These are phyloP conservation scores for Syritta pipiens DNA, from an alignment of 2,888 invertebrate species.

Conservation along the genomic window DNA sequence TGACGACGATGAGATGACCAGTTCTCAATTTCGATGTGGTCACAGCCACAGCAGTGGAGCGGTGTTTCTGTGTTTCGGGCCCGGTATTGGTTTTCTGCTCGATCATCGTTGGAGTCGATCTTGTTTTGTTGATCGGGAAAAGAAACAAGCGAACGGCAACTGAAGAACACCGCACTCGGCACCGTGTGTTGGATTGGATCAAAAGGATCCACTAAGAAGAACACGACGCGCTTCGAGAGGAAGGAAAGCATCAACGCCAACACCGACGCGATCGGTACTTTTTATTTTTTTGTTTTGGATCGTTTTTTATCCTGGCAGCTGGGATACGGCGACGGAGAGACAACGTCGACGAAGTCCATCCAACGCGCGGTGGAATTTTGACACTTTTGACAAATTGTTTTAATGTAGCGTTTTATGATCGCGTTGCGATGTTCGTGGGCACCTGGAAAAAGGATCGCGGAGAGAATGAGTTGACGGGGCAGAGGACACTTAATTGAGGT, in stretches of 20 bases:
- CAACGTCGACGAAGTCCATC: constrained; percentile 51
- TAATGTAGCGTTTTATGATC: constrained; percentile 71
- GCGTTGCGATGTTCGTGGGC: constrained; percentile 13
- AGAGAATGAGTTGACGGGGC: not conserved
- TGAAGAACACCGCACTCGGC: constrained; percentile 11
- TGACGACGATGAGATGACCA: constrained; percentile 32
- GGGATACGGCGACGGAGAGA: constrained; percentile 12
- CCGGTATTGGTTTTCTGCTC: constrained; percentile 70
- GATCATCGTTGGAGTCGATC: constrained; percentile 68
- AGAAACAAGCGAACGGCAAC: not conserved
- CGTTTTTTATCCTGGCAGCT: constrained; percentile 39
- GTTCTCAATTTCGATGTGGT: constrained; percentile 63
- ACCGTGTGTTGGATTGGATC: constrained; percentile 43
- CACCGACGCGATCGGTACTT: constrained; percentile 30
- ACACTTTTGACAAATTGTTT: constrained; percentile 77
- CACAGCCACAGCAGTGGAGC: not conserved
- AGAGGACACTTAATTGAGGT: constrained; percentile 58
- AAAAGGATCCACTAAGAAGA: constrained; percentile 37
- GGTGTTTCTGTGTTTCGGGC: constrained; percentile 22
- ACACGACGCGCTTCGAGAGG: constrained; percentile 6
- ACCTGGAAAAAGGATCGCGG: constrained; percentile 35
- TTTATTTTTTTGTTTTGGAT: constrained; percentile 20
- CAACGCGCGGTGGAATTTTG: constrained; percentile 73
- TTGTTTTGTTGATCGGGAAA: constrained; percentile 35
- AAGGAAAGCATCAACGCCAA: constrained; percentile 63